Conservation (phyloP, 2,888 invertebrate genomes). For the Neoaliturus tenellus region DNA sequence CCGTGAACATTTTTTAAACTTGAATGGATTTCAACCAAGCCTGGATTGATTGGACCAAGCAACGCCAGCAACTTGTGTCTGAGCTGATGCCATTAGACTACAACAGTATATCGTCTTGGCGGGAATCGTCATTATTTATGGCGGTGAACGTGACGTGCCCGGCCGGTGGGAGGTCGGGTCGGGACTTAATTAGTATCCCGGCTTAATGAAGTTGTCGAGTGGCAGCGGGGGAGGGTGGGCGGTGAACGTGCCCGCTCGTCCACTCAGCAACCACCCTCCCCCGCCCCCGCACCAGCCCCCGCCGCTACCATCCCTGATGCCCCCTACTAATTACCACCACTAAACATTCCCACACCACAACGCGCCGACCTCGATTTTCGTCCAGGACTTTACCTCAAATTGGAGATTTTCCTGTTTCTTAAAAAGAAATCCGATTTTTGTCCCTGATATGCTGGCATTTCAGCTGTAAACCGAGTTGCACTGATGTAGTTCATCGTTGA, state of each 20-base stretch:
- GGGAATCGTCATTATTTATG: neutral
- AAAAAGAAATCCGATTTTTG: no score
- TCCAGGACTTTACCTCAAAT: neutral
- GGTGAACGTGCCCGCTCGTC: constrained; percentile 56
- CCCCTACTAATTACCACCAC: constrained; percentile 64
- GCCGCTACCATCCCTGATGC: constrained; percentile 63
- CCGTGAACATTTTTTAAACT: no score
- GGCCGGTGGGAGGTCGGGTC: neutral
- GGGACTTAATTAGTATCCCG: constrained; percentile 42
- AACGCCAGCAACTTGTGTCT: no score
- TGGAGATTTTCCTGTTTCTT: neutral
- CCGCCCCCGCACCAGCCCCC: constrained; percentile 62
- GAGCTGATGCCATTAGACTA: no score
- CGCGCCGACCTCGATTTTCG: neutral
- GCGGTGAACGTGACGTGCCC: neutral
- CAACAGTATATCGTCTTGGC: no score
- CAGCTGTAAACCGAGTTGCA: no score
- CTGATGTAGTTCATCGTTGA: no score
- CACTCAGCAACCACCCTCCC: constrained; percentile 54
- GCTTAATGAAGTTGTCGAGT: constrained; percentile 58
- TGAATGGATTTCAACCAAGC: no score
- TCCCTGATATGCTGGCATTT: no score
- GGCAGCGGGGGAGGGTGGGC: constrained; percentile 56
- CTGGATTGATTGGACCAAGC: no score
- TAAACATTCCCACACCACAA: constrained; percentile 15